Evolutionary conservation across 2,797 vertebrate genomes (phyloP), one percentile per base, ranked within the genome.

Genomic region (Cygnus olor): DNA sequence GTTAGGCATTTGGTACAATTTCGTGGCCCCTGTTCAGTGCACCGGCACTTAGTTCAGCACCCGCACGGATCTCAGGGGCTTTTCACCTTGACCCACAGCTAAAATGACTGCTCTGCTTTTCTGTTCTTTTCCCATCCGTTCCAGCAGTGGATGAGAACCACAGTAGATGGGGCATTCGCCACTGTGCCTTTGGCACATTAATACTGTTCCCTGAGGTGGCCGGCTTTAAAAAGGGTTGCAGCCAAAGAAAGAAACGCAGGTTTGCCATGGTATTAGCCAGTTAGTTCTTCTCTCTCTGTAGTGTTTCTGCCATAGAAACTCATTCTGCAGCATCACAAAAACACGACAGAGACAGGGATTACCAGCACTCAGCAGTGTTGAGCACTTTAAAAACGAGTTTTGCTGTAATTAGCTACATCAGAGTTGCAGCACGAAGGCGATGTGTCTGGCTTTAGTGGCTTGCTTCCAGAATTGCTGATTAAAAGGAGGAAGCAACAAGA

Each of bases 381-480:
- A 92, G 61, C 65, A 49, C 84, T 93, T 95, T 36, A 76, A 83
- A 94, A 90, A n/a, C 68, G 72, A 85, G 60, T 91, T 95, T 89
- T 79, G 42, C 70, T 90, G 76, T 72, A 83, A 89, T 85, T 89
- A 85, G 76, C 82, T 84, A 72, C 53, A 87, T 47, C 54, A 78
- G 90, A 83, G 81, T 49, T 74, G 63, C 88, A 92, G 81, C 72
- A 85, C 3, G 0, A 68, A 76, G 81, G 91, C 91, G 89, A 3
- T 1, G 14, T 57, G 57, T 78, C 80, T 93, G 61, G 54, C 78
- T 80, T 78, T 81, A 68, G 92, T 85, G 69, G 69, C 87, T 91
- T 94, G 45, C 87, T 94, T 96, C 88, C 76, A 80, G 88, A 94
- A 89, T 34, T 95, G 90, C 90, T 70, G 76, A 95, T 92, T 94